These are phyloP conservation scores for Scylla paramamosain DNA, from an alignment of 1,140 invertebrate species.

Conservation along the genomic window DNA sequence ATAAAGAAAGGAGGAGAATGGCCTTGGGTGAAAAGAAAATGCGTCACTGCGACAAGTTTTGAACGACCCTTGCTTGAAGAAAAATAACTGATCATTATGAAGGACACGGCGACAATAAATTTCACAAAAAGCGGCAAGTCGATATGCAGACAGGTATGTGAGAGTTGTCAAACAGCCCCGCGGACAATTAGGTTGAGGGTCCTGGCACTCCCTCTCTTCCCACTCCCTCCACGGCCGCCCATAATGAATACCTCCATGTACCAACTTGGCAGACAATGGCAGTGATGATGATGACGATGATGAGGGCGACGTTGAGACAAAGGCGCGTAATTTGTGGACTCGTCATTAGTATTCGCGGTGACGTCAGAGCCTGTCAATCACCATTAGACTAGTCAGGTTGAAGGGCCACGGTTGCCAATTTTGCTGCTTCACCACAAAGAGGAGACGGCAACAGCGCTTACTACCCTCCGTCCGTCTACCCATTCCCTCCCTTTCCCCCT, in stretches of 20 bases:
- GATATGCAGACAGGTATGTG: not conserved
- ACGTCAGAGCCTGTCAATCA: conserved; percentile 72
- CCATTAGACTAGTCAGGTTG: conserved; percentile 72
- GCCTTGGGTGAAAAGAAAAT: not conserved
- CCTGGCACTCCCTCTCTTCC: not conserved
- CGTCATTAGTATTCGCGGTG: conserved; percentile 72
- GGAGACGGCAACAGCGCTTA: conserved; percentile 7
- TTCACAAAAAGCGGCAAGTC: not conserved
- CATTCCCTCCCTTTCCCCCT: not conserved
- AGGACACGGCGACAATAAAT: not conserved
- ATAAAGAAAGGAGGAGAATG: not conserved
- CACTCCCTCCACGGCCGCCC: not conserved
- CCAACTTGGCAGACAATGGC: conserved; percentile 66
- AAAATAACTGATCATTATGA: not conserved
- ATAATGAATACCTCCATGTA: conserved; percentile 67
- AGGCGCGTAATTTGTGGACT: conserved; percentile 73
- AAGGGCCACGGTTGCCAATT: conserved; percentile 57
- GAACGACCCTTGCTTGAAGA: no score
- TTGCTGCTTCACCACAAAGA: conserved; percentile 49
- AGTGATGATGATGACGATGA: conserved; percentile 70
- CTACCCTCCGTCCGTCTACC: not conserved
- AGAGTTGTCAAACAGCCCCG: not conserved
- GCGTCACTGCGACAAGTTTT: no score
- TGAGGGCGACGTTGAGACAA: conserved; percentile 71
- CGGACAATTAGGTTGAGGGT: conserved; percentile 21